Evolutionary conservation across 1,140 invertebrate genomes (phyloP), one percentile per base, ranked within the genome.

Genomic region (Zaprionus camerounensis): DNA sequence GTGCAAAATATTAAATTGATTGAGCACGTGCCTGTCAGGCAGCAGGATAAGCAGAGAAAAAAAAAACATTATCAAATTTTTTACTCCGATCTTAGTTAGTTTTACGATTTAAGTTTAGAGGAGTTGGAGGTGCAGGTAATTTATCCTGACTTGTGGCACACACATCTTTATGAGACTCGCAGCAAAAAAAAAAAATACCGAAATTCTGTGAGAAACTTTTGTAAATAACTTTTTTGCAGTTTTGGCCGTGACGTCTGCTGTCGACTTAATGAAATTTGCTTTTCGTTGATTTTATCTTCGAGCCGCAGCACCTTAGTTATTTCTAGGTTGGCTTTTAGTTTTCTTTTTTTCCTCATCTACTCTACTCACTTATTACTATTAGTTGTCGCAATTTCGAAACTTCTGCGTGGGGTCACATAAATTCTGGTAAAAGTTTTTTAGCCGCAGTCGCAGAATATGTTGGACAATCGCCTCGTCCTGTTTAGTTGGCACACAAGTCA

Each of bases 261-360:
- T 53, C 69, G 66, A 77, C 78, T 81, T 87, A 87, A 87, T 88
- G 81, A 83, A 87, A 87, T 88, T 81, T 81, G 70, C 74, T 62
- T 65, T 71, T 75, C 65, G 64, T 73, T 61, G 76, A 69, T 72
- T 38, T 61, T 57, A 66, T 41, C 57, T 56, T 20, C 17, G 17
- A 20, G 61, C 22, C 49, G 55, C 57, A 66, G 67, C 71, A 75
- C 64, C 66, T 74, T 78, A 82, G 82, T 67, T 49, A 22, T 58
- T 66, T 57, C n/a, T 44, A 44, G 41, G 6, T 44, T 63, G 17
- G 1, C 17, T 11, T 31, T 31, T 7, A 11, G 28, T 9, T 31
- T 34, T 34, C 9, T 34, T 34, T 11, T 34, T 44, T 24, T 15
- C 13, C 9, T 44, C 20, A 78, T 81, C 63, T 62, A 64, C 31